Evolutionary conservation across 1,140 invertebrate species (phyloP).

Genomic region (Papilio xuthus): DNA sequence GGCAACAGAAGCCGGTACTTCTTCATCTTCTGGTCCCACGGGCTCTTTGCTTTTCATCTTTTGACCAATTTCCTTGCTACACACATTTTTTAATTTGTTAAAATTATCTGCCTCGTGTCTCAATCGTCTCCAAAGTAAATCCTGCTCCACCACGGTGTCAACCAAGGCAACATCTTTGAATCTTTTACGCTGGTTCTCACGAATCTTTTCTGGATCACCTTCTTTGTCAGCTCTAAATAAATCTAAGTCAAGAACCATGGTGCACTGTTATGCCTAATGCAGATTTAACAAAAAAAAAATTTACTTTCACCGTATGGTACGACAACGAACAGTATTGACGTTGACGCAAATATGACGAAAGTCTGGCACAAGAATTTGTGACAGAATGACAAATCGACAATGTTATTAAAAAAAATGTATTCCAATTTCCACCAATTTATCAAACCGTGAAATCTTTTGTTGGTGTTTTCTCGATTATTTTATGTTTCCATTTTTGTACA

Average conservation of each 20-base stretch:
- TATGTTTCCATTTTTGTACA: too few relatives aligned
- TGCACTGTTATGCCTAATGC: slow-evolving; percentile 36
- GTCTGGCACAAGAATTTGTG: neutral
- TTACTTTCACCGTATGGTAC: slow-evolving; percentile 26
- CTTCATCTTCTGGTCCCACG: slow-evolving; percentile 85
- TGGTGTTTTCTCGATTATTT: neutral
- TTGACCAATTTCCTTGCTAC: slow-evolving; percentile 98
- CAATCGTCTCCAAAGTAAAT: slow-evolving; percentile 94
- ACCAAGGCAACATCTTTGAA: slow-evolving; percentile 97
- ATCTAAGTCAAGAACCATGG: slow-evolving; percentile 99
- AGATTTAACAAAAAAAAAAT: neutral
- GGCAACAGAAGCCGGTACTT: slow-evolving; percentile 85
- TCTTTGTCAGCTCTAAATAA: slow-evolving; percentile 98
- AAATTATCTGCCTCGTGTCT: slow-evolving; percentile 95
- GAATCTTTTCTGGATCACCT: slow-evolving; percentile 94
- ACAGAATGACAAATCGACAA: slow-evolving; percentile 33
- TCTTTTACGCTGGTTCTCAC: slow-evolving; percentile 95
- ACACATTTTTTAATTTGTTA: slow-evolving; percentile 97
- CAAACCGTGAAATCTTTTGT: neutral
- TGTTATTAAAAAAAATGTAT: neutral
- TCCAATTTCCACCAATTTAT: neutral
- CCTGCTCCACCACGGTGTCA: slow-evolving; percentile 94
- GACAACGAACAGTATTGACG: neutral
- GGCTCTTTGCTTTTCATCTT: slow-evolving; percentile 98
- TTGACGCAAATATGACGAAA: neutral